Percentiles rank a stretch among this genome's conserved stretches.
Evolutionary conservation across 2,797 vertebrate species (phyloP).

Genomic region (Thalassophryne amazonica): DNA sequence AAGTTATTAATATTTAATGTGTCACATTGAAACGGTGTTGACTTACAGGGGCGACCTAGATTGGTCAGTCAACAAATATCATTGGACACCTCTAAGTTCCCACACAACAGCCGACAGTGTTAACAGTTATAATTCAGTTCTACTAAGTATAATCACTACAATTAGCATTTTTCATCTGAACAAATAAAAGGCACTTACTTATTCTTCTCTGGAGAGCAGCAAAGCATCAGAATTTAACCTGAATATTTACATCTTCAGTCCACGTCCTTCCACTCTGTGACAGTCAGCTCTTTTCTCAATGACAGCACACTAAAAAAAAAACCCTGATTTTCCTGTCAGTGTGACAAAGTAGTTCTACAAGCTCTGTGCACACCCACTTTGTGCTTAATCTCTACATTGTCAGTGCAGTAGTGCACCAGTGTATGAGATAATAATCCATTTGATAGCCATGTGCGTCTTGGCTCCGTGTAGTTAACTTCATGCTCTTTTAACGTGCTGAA

Average conservation of each 20-base stretch:
- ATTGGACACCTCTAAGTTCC: constrained; percentile 17
- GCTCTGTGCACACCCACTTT: constrained; percentile 24
- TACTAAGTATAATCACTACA: neutral
- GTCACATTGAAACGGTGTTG: neutral
- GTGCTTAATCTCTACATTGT: constrained; percentile 12
- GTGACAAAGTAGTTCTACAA: constrained; percentile 16
- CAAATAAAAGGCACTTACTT: constrained; percentile 38
- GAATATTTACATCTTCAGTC: constrained; percentile 36
- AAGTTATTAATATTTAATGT: too few relatives aligned
- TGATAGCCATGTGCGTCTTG: constrained; percentile 41
- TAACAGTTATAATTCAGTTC: neutral
- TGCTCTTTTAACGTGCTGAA: constrained; percentile 50
- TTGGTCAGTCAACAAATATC: constrained; percentile 24
- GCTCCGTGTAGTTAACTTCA: constrained; percentile 38
- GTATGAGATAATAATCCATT: constrained; percentile 56
- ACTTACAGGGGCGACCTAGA: constrained; percentile 34
- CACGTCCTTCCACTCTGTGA: neutral
- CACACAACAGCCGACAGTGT: neutral
- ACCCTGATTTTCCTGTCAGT: constrained; percentile 12
- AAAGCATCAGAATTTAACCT: constrained; percentile 1
- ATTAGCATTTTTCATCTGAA: neutral
- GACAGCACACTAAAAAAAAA: neutral
- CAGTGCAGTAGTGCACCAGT: constrained; percentile 25
- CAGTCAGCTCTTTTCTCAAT: constrained; percentile 27
- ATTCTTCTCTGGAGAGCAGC: constrained; percentile 20